phyloP scores from a whole-genome alignment of 2,888 invertebrate species.

The Caenorhabditis virilis region DNA sequence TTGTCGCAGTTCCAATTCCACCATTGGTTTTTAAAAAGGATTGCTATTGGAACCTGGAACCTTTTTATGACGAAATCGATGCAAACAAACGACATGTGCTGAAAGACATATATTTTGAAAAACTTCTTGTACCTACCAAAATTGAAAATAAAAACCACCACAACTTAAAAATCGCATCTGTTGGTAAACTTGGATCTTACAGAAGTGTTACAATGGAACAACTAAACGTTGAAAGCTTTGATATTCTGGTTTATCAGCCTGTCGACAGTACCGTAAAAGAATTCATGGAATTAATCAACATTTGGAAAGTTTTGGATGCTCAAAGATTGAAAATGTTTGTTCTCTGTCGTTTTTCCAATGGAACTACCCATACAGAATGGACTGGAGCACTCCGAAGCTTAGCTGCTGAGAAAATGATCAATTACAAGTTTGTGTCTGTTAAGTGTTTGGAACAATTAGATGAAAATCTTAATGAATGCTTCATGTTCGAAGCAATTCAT shows the following conservation, averaged over 20 bases:
- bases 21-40: slow-evolving; percentile 16
- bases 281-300: slow-evolving; percentile 10
- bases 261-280: not conserved
- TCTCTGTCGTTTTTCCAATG: slow-evolving; percentile 33
- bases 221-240: not conserved
- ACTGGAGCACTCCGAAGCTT: slow-evolving; percentile 43
- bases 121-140: not conserved
- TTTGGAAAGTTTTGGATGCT: slow-evolving; percentile 28
- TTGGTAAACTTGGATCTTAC: not conserved
- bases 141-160: not conserved
- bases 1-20: slow-evolving; percentile 7
- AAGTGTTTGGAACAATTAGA: slow-evolving; percentile 26
- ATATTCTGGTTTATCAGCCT: not conserved
- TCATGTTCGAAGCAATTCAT: slow-evolving; percentile 38
- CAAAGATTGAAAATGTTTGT: slow-evolving; percentile 4
- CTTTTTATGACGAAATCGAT: slow-evolving; percentile 17
- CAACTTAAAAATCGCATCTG: not conserved
- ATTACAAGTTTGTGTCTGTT: slow-evolving; percentile 40
- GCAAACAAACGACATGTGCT: not conserved
- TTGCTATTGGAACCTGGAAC: slow-evolving; percentile 18
- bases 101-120: slow-evolving; percentile 21
- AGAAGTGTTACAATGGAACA: not conserved
- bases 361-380: slow-evolving; percentile 39
- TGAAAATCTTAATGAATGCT: slow-evolving; percentile 16
- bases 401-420: slow-evolving; percentile 38